These are phyloP conservation scores for Takifugu flavidus DNA, from an alignment of 2,113 vertebrate species.

Conservation along the genomic window DNA sequence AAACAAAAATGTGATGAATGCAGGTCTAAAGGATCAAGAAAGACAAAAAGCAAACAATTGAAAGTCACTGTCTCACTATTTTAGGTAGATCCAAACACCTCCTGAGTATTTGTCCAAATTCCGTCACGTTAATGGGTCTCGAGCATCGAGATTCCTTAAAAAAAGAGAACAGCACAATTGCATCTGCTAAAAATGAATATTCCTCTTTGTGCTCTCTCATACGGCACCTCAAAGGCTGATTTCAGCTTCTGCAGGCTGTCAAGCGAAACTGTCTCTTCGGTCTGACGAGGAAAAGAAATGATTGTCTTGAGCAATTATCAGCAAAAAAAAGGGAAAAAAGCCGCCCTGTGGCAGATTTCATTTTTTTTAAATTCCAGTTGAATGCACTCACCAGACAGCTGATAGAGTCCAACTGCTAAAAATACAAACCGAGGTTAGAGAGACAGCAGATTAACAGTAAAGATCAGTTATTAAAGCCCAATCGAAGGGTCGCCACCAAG, in stretches of 20 bases:
- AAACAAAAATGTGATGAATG: not conserved
- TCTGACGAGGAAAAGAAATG: conserved; percentile 37
- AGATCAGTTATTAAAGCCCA: conserved; percentile 24
- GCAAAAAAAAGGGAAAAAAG: not conserved
- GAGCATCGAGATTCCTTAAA: conserved; percentile 65
- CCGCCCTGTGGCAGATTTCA: not conserved
- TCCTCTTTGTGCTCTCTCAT: not conserved
- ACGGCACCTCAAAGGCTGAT: conserved; percentile 73
- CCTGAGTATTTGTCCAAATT: conserved; percentile 70
- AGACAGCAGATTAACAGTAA: conserved; percentile 2
- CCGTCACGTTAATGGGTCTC: conserved; percentile 57
- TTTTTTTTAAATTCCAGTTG: not conserved
- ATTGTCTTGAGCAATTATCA: not conserved
- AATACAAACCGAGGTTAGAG: conserved; percentile 19
- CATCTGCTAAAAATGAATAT: conserved; percentile 2
- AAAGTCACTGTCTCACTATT: conserved; percentile 51
- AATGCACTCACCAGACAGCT: conserved; percentile 57
- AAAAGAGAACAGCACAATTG: conserved; percentile 16
- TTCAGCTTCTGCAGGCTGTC: conserved; percentile 71
- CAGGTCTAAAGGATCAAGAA: conserved; percentile 3
- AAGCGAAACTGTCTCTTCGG: conserved; percentile 69
- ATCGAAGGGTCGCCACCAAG: conserved; percentile 13
- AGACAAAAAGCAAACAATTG: conserved; percentile 3
- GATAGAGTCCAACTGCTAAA: conserved; percentile 47
- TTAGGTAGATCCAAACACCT: conserved; percentile 61